Evolutionary conservation across 2,888 invertebrate genomes (phyloP).

Genomic region (Phalera bucephala): DNA sequence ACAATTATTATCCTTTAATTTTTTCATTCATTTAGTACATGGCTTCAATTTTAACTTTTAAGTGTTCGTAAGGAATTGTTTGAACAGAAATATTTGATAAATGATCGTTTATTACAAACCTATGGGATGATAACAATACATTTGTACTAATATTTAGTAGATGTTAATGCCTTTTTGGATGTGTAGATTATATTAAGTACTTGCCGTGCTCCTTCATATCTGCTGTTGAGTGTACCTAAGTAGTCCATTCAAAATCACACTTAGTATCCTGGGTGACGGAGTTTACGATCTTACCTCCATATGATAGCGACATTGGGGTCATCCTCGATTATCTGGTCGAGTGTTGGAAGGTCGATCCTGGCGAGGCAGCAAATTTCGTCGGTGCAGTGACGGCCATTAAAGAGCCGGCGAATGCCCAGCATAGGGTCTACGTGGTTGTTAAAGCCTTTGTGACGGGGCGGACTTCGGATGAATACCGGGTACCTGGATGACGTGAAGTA

Average conservation of each 20-base stretch:
- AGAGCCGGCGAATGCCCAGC: conserved; percentile 84
- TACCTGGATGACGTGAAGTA: conserved; percentile 43
- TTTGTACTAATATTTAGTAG: too few relatives aligned
- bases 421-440: conserved; percentile 44
- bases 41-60: too few relatives aligned
- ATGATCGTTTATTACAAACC: too few relatives aligned
- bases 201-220: too few relatives aligned
- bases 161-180: too few relatives aligned
- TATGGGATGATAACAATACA: too few relatives aligned
- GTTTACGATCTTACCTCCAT: conserved; percentile 84
- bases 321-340: conserved; percentile 92
- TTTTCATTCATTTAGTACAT: too few relatives aligned
- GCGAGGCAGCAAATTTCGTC: conserved; percentile 96
- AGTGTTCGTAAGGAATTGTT: too few relatives aligned
- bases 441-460: conserved; percentile 51
- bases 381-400: conserved; percentile 91
- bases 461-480: conserved; percentile 59
- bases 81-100: too few relatives aligned
- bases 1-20: too few relatives aligned
- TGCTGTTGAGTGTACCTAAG: too few relatives aligned
- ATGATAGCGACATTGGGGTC: conserved; percentile 92
- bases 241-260: conserved; percentile 5
- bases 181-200: too few relatives aligned
- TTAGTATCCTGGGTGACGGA: neutral
- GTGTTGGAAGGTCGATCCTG: conserved; percentile 87